Evolutionary conservation across 1,140 invertebrate genomes (phyloP).

Genomic region (Cephus cinctus): DNA sequence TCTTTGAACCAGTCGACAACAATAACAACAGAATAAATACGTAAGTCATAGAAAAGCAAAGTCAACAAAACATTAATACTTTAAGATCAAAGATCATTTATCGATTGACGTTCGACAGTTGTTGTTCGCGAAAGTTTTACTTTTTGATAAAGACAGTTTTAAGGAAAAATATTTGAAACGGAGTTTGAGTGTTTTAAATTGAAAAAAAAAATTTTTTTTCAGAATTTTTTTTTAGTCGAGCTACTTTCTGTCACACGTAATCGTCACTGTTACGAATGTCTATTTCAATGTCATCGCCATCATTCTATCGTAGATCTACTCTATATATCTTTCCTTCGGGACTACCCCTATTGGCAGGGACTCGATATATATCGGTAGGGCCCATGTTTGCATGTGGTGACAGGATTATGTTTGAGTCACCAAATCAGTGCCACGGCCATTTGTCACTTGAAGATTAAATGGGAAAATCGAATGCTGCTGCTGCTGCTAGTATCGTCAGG

Average conservation of each 20-base stretch:
- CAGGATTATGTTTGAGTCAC: constrained; percentile 48
- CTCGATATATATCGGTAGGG: no score
- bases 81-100: no score
- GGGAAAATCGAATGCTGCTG: constrained; percentile 26
- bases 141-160: no score
- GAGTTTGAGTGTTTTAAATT: no score
- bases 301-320: no score
- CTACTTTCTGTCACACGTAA: background rate
- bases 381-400: constrained; percentile 45
- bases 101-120: no score
- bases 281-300: background rate
- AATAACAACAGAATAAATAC: no score
- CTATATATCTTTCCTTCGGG: background rate
- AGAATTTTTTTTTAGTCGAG: background rate
- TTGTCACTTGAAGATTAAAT: constrained; percentile 49
- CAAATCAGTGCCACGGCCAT: constrained; percentile 44
- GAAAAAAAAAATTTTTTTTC: background rate
- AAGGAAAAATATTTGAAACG: no score
- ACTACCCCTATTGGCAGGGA: no score
- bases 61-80: background rate
- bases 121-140: no score
- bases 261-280: background rate
- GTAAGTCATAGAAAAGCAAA: background rate
- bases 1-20: no score
- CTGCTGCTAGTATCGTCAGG: background rate